These are phyloP conservation scores for Helicoverpa assulta DNA, from an alignment of 2,888 invertebrate genomes.

Conservation along the genomic window DNA sequence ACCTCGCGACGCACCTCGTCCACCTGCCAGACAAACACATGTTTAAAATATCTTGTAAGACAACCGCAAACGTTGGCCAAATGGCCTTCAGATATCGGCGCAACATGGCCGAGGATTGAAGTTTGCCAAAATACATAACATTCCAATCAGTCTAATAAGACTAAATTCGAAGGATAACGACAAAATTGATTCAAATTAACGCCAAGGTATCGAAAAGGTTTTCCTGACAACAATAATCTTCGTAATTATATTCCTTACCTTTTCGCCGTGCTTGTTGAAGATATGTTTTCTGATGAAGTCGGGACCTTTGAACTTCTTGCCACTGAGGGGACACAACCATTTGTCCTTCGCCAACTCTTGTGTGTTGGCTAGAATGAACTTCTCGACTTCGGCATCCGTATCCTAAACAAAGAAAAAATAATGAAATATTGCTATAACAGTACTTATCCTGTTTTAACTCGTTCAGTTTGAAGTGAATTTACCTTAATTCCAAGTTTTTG, in stretches of 20 bases:
- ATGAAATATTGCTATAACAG: background rate
- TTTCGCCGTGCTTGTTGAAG: slow-evolving; percentile 98
- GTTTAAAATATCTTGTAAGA: no score
- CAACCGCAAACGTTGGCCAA: no score
- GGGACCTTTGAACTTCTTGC: slow-evolving; percentile 99
- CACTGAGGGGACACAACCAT: slow-evolving; percentile 99
- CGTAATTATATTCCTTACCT: slow-evolving; percentile 83
- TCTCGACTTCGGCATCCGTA: slow-evolving; percentile 95
- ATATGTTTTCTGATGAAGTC: slow-evolving; percentile 99
- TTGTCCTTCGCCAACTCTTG: slow-evolving; percentile 99
- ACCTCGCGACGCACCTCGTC: slow-evolving; percentile 99
- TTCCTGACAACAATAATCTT: no score
- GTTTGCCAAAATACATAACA: no score
- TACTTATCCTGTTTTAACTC: no score
- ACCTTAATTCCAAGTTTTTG: slow-evolving; percentile 95
- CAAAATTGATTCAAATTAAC: no score
- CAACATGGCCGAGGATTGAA: no score
- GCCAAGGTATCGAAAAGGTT: no score
- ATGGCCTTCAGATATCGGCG: no score
- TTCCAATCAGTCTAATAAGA: no score
- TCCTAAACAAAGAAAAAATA: slow-evolving; percentile 79
- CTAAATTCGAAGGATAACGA: no score
- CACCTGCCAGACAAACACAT: slow-evolving; percentile 81
- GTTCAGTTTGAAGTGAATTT: slow-evolving; percentile 22
- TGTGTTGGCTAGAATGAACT: slow-evolving; percentile 98